Evolutionary conservation across 2,797 vertebrate species (phyloP).

Genomic region (Cuniculus paca): DNA sequence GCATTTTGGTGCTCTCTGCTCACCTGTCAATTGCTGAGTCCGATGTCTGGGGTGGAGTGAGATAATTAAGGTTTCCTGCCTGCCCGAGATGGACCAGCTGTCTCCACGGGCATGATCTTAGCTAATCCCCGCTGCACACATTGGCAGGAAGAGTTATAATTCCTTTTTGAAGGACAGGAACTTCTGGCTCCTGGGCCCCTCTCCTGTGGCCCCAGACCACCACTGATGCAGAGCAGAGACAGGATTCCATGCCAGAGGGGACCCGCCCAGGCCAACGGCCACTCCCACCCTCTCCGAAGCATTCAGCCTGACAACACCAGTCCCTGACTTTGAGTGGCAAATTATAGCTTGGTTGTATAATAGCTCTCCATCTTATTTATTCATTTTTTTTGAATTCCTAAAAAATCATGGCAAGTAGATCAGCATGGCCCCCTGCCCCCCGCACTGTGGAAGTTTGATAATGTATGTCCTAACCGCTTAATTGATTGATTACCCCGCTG

Average conservation of each 20-base stretch:
- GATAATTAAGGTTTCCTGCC: not conserved
- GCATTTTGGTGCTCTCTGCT: not conserved
- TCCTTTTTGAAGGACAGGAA: not conserved
- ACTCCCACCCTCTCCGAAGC: not conserved
- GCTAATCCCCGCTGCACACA: fast-evolving
- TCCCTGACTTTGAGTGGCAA: conserved; percentile 79
- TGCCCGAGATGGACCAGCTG: fast-evolving
- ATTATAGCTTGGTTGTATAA: conserved; percentile 79
- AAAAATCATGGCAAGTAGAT: conserved; percentile 88
- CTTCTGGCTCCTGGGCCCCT: not conserved
- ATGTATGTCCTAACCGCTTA: conserved; percentile 93
- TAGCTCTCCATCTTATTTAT: conserved; percentile 81
- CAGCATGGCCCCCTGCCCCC: conserved; percentile 89
- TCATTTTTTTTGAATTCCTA: conserved; percentile 83
- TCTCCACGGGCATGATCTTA: fast-evolving
- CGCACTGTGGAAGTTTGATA: conserved; percentile 91
- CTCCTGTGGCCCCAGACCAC: fast-evolving
- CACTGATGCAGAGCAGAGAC: not conserved
- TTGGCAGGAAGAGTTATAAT: not conserved
- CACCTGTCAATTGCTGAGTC: not conserved
- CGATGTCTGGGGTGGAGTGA: not conserved
- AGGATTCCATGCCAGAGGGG: not conserved
- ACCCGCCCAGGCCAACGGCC: not conserved
- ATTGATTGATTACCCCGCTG: conserved; percentile 96
- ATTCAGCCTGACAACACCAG: not conserved